Evolutionary conservation across 64 coral and sea anemone genomes (phyloP), one percentile per base, ranked within the genome.

Genomic region (Cladopsammia gracilis): DNA sequence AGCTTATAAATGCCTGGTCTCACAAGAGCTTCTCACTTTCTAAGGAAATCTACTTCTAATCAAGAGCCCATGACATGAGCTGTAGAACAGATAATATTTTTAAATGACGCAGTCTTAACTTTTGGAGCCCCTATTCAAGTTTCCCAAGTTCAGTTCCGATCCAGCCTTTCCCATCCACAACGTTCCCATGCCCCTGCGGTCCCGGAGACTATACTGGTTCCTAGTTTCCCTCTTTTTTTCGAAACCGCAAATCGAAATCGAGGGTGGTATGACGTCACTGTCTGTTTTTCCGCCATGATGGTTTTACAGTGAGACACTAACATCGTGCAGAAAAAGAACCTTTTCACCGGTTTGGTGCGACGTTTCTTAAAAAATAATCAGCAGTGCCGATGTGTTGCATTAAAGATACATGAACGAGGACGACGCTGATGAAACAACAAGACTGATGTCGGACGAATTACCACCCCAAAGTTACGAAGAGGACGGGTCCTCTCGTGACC

Each of bases 361-460:
- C 53, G 70, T 56, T 71, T 66, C 26, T 23, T 34, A 34, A 13
- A 25, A 45, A 7, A 7, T 11, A 13, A 48, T 4, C 68, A 50
- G 19, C 43, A 67, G 9, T 66, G 62, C 44, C 62, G 7, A 84
- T 84, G 80, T 25, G 15, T 68, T 45, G 19, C 10, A 23, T 79
- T 14, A 46, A 20, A 62, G 50, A 62, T 93, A 48, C 90, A 97
- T 97, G 96, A 97, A 91, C 71, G 96, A 94, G 10, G 82, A 81
- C 56, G 88, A 87, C 66, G 92, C 87, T 20, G 59, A 97, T 87
- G 96, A 97, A 91, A 91, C 74, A 91, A 94, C 96, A 49, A 91
- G 92, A 66, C 92, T 98, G 64, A 98, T 98, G 96, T 87, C 81
- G 23, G 92, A 90, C 89, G 82, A 98, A 91, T 64, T 62, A 68